phyloP scores from a whole-genome alignment of 2,888 invertebrate species.

The Heliconius charithonia region DNA sequence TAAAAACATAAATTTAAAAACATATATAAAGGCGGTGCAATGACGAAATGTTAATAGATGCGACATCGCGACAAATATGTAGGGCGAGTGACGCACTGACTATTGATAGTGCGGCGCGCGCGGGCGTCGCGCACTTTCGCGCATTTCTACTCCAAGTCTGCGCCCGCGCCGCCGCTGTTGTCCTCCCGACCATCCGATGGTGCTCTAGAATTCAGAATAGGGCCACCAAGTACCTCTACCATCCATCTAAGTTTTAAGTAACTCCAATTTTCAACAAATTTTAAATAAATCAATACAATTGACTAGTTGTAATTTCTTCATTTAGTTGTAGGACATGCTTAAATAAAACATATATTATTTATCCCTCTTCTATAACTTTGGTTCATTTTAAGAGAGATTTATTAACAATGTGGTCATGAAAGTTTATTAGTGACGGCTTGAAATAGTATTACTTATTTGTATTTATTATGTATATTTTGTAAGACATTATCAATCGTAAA shows the following conservation, averaged over 20 bases:
- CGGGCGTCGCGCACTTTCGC: constrained; percentile 44
- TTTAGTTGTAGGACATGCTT: background rate
- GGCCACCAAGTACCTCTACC: background rate
- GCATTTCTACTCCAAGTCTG: constrained; percentile 43
- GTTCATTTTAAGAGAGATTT: background rate
- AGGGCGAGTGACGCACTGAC: constrained; percentile 71
- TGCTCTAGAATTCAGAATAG: constrained; percentile 54
- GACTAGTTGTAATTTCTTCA: background rate
- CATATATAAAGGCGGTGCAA: constrained; percentile 47
- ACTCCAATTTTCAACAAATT: background rate
- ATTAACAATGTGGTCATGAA: background rate
- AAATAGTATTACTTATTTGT: background rate
- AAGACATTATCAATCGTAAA: background rate
- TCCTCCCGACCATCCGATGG: constrained; percentile 53
- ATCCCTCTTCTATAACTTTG: background rate
- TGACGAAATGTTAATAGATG: constrained; percentile 56
- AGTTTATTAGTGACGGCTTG: background rate
- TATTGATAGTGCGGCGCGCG: constrained; percentile 68
- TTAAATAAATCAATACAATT: background rate
- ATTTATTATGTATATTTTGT: background rate
- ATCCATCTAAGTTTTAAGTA: background rate
- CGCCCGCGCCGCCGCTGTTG: constrained; percentile 48
- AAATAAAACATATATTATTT: background rate
- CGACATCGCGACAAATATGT: constrained; percentile 66
- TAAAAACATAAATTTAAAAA: constrained; percentile 9